These are phyloP conservation scores for Brachionus plicatilis DNA, from an alignment of 1,140 invertebrate species.

Conservation along the genomic window DNA sequence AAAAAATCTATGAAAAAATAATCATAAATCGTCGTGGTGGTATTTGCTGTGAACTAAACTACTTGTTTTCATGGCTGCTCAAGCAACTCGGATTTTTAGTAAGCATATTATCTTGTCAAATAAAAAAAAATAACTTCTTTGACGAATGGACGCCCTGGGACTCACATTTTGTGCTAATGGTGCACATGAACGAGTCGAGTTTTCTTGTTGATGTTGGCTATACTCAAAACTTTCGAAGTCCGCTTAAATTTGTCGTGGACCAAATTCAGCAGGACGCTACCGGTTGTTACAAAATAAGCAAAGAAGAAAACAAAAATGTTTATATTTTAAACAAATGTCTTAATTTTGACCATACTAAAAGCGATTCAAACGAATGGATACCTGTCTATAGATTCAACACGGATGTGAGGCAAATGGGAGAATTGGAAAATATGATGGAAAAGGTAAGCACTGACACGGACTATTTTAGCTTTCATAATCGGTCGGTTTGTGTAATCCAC, in stretches of 20 bases:
- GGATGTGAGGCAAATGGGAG: background rate
- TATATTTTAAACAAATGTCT: background rate
- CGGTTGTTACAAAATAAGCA: background rate
- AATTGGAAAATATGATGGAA: background rate
- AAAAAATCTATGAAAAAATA: conserved; percentile 37
- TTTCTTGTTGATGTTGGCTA: conserved; percentile 30
- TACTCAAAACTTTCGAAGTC: conserved; percentile 18
- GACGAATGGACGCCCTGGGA: conserved; percentile 20
- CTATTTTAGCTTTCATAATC: conserved; percentile 6
- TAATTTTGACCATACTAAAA: background rate
- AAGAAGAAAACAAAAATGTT: background rate
- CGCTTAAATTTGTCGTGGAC: conserved; percentile 6
- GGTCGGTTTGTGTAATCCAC: conserved; percentile 19
- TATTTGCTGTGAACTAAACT: conserved; percentile 28
- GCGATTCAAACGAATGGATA: background rate
- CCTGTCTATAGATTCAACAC: conserved; percentile 23
- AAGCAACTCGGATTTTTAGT: conserved; percentile 16
- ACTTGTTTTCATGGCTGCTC: conserved; percentile 27
- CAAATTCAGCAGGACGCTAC: conserved; percentile 10
- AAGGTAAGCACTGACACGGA: background rate
- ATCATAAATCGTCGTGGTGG: conserved; percentile 15
- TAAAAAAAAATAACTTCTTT: background rate
- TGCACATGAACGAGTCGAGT: conserved; percentile 11
- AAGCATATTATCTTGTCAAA: conserved; percentile 14
- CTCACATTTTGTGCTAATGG: conserved; percentile 8